A percentile compares a stretch with the other conserved stretches of the same genome.
Evolutionary conservation across 2,888 invertebrate genomes (phyloP).

Genomic region (Axea sp.): DNA sequence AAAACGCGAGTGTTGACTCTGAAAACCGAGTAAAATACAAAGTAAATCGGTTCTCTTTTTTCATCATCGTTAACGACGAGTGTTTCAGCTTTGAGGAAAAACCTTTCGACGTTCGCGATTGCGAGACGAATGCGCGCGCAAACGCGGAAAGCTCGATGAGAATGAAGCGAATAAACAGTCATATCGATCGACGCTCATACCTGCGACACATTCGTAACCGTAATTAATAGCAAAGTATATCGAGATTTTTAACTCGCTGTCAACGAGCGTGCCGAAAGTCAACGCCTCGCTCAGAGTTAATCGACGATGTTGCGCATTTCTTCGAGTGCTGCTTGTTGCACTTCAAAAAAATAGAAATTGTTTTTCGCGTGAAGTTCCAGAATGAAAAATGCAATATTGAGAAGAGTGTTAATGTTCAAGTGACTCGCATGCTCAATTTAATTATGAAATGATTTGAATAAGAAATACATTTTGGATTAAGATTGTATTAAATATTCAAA

Average conservation of each 20-base stretch:
- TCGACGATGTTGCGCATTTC: background rate
- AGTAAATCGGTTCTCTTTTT: background rate
- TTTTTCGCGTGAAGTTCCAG: no score
- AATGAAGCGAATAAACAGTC: constrained; percentile 48
- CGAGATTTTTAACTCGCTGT: constrained; percentile 30
- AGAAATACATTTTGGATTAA: no score
- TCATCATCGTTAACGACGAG: constrained; percentile 4
- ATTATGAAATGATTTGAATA: no score
- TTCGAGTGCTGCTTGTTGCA: no score
- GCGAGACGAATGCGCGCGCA: constrained; percentile 24
- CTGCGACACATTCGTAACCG: constrained; percentile 38
- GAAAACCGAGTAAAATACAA: background rate
- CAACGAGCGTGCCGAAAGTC: no score
- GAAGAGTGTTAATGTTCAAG: no score
- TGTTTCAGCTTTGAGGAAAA: constrained; percentile 11
- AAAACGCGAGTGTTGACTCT: background rate
- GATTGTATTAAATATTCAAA: no score
- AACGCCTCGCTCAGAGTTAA: no score
- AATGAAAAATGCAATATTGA: no score
- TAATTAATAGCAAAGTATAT: constrained; percentile 50
- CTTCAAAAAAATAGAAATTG: no score
- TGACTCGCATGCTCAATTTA: no score
- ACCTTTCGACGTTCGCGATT: constrained; percentile 9
- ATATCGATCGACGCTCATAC: constrained; percentile 42
- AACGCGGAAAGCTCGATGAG: constrained; percentile 44